Evolutionary conservation across 2,888 invertebrate species (phyloP).

Genomic region (Cryptophagus acutangulus): DNA sequence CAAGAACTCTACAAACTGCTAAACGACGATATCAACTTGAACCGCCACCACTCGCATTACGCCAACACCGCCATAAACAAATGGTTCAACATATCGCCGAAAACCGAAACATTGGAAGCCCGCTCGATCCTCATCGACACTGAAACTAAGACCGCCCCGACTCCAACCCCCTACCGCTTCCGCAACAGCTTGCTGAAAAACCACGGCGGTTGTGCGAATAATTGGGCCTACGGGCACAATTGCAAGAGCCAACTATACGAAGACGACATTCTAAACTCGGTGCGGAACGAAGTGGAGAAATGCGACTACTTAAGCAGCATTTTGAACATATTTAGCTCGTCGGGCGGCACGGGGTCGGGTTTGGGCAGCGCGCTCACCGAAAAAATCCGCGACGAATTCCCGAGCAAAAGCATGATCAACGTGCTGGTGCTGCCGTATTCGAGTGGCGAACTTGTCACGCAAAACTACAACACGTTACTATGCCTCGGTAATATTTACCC

Average conservation of each 20-base stretch:
- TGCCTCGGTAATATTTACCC: slow-evolving; percentile 49
- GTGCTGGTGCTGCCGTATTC: slow-evolving; percentile 49
- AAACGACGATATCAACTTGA: slow-evolving; percentile 41
- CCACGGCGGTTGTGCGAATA: slow-evolving; percentile 51
- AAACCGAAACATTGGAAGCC: slow-evolving; percentile 43
- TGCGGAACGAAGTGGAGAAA: slow-evolving; percentile 47
- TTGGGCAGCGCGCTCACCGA: slow-evolving; percentile 49
- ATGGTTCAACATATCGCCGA: slow-evolving; percentile 47
- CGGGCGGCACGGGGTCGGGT: slow-evolving; percentile 55
- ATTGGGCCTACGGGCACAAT: slow-evolving; percentile 53
- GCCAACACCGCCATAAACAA: slow-evolving; percentile 39
- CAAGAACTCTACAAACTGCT: slow-evolving; percentile 47
- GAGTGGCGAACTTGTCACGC: slow-evolving; percentile 51
- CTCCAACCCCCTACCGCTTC: slow-evolving; percentile 39
- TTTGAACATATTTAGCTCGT: slow-evolving; percentile 48
- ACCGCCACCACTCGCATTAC: slow-evolving; percentile 38
- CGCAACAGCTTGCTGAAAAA: slow-evolving; percentile 45
- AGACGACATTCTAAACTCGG: slow-evolving; percentile 41
- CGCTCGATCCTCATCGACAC: slow-evolving; percentile 51
- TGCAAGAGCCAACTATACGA: slow-evolving; percentile 44
- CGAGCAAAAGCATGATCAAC: slow-evolving; percentile 47
- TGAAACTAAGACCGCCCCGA: slow-evolving; percentile 47
- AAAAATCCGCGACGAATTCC: slow-evolving; percentile 46
- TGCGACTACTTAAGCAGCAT: slow-evolving; percentile 47
- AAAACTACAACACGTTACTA: slow-evolving; percentile 52